Conservation (phyloP, 2,888 invertebrate species). For the Augiades crinisus region DNA sequence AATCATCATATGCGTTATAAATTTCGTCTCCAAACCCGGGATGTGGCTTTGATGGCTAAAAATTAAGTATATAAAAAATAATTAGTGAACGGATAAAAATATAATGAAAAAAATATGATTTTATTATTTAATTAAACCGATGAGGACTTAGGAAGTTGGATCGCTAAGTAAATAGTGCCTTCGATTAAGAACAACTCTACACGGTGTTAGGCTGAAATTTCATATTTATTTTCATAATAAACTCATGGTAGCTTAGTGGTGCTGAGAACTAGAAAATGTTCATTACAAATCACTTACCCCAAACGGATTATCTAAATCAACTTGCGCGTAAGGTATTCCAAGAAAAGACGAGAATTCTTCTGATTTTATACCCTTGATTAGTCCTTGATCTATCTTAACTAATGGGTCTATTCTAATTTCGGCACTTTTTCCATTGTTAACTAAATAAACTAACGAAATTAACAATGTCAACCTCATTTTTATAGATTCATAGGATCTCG, state of each 20-base stretch:
- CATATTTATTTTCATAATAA: no score
- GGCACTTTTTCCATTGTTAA: constrained; percentile 37
- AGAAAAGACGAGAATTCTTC: constrained; percentile 63
- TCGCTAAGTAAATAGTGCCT: no score
- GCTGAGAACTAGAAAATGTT: no score
- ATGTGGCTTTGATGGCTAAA: constrained; percentile 53
- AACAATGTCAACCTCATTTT: constrained; percentile 41
- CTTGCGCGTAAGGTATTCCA: constrained; percentile 67
- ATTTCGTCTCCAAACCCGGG: constrained; percentile 53
- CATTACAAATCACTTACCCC: constrained; percentile 55
- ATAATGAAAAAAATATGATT: neutral
- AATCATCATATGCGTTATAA: constrained; percentile 57
- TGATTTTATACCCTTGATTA: constrained; percentile 61
- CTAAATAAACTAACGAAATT: constrained; percentile 36
- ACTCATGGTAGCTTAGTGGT: no score
- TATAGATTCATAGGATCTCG: constrained; percentile 26
- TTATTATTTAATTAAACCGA: no score
- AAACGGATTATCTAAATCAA: constrained; percentile 62
- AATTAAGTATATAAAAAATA: constrained; percentile 26
- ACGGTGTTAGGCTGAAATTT: no score
- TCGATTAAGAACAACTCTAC: no score
- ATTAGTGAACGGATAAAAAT: neutral
- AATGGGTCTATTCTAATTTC: constrained; percentile 63
- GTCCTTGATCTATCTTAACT: constrained; percentile 61
- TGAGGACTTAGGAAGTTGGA: no score